phyloP scores from a whole-genome alignment of 2,888 invertebrate species.

The Atrina japonica region DNA sequence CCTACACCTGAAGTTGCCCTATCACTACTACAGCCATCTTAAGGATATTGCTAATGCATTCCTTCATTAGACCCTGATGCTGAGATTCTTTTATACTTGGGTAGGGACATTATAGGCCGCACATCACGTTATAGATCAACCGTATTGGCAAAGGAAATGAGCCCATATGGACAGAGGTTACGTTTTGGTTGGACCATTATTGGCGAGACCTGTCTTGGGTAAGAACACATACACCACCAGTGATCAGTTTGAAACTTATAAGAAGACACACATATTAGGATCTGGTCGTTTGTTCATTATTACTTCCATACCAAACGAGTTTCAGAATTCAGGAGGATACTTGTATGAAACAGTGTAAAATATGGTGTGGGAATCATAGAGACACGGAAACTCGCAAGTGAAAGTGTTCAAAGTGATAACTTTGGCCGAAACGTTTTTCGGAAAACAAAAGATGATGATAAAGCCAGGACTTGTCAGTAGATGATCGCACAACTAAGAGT shows the following conservation, averaged over 20 bases:
- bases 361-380: too few relatives aligned
- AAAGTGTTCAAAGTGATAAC: too few relatives aligned
- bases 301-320: conserved; percentile 1
- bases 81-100: neutral
- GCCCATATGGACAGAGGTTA: conserved; percentile 8
- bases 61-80: neutral
- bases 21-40: neutral
- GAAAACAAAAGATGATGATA: conserved; percentile 4
- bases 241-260: neutral
- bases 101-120: conserved; percentile 10
- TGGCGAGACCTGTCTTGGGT: conserved; percentile 10
- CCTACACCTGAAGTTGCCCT: conserved; percentile 8
- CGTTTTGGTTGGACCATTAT: conserved; percentile 11
- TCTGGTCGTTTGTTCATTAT: neutral
- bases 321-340: neutral
- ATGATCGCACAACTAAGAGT: neutral
- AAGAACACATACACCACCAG: neutral
- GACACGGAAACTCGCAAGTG: too few relatives aligned
- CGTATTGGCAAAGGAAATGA: neutral
- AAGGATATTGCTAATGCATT: neutral
- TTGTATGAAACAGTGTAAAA: neutral
- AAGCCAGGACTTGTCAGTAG: neutral
- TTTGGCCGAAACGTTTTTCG: neutral
- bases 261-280: conserved; percentile 9
- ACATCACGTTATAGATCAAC: conserved; percentile 13